These are phyloP conservation scores for Microplitis manilae DNA, from an alignment of 2,888 invertebrate species.

Conservation along the genomic window DNA sequence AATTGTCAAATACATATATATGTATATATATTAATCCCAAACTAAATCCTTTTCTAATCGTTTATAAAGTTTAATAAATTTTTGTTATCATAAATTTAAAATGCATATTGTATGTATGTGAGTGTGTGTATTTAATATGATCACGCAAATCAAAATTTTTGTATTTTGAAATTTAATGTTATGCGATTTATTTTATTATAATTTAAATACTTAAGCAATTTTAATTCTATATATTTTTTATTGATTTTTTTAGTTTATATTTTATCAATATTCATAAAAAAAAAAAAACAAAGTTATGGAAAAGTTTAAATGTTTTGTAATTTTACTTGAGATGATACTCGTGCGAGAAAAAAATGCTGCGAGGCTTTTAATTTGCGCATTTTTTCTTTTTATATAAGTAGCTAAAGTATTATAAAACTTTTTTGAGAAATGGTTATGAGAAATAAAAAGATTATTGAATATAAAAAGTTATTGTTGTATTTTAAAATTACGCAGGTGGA, in stretches of 20 bases:
- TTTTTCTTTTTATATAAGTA: slow-evolving; percentile 11
- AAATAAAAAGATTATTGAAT: background rate
- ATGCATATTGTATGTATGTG: slow-evolving; percentile 8
- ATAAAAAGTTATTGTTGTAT: background rate
- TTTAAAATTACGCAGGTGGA: slow-evolving; percentile 78
- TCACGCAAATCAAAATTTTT: slow-evolving; percentile 16
- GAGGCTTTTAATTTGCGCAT: background rate
- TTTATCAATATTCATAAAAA: background rate
- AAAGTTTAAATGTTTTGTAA: slow-evolving; percentile 2
- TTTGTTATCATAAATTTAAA: background rate
- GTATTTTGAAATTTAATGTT: slow-evolving; percentile 22
- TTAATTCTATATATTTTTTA: slow-evolving; percentile 26
- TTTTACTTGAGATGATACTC: background rate
- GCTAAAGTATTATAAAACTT: background rate
- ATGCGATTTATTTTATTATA: slow-evolving; percentile 38
- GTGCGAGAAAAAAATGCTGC: background rate
- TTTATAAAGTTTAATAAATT: background rate
- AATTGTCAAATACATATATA: background rate
- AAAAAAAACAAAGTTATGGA: background rate
- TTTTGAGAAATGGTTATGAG: background rate
- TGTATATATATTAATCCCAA: background rate
- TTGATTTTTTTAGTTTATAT: slow-evolving; percentile 24
- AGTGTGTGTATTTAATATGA: slow-evolving; percentile 25
- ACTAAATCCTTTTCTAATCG: background rate
- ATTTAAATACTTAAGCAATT: slow-evolving; percentile 11